Base-by-base conservation (phyloP, 2,797 vertebrate genomes). In the Apogon talboti region DNA sequence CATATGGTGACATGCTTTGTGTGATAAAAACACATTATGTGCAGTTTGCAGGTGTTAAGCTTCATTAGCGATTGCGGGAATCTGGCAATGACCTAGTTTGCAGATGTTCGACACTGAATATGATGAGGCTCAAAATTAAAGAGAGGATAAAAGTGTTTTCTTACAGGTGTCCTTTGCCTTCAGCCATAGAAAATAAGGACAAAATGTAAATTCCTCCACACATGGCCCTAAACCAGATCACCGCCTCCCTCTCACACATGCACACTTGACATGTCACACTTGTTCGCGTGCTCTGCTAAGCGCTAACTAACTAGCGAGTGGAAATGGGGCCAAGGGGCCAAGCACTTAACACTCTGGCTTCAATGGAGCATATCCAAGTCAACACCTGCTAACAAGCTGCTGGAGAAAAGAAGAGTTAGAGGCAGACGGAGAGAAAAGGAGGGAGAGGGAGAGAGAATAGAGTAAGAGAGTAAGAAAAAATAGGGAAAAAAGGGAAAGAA, bases 351-450 rank as follows among this genome's bases (percentile, higher is more conserved):
- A 85, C 87, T 72, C 62, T 11, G 77, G 63, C 66, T 82, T 87
- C 79, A 86, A 47, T 87, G 82, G 71, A 84, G 82, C 87, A 83
- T 66, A 74, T 81, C 85, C 87, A 88, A 91, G 83, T 84, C 82
- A 87, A 91, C 84, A 89, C 84, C 86, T 90, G 88, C 79, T 88
- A 92, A 92, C 86, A 83, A 89, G 88, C 89, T 86, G 83, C 78
- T 42, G 71, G 72, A 79, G 66, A 81, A 46, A 68, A 60, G 71
- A 65, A 51, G 71, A 79, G 54, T 58, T 40, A 2, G 41, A 51
- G 45, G 19, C 38, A 44, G 66, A 62, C 24, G 35, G 3, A 41
- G 19, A 28, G n/a, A 45, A 75, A 60, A 50, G 6, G 11, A 53
- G 54, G 18, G 14, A 72, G 61, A 55, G 38, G 43, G 35, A 24